Percentiles rank a stretch among this genome's conserved stretches.
phyloP scores from a whole-genome alignment of 2,888 invertebrate species.

The Octonoba sinensis region DNA sequence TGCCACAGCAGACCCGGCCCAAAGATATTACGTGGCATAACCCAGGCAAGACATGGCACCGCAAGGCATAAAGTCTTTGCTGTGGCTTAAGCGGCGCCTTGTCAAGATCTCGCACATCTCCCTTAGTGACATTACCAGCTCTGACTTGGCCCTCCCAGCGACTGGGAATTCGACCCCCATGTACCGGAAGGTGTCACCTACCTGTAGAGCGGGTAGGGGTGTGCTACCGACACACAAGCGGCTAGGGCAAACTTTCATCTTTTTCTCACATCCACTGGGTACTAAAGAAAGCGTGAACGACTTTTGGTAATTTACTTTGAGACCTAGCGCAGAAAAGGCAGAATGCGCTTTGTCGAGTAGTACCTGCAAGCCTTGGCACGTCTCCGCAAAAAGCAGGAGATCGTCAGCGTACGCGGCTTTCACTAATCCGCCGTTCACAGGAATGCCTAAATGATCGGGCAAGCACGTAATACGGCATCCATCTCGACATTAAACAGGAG shows the following conservation, averaged over 20 bases:
- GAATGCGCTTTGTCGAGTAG: background rate
- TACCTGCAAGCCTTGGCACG: background rate
- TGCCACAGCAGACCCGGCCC: no score
- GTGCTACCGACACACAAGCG: no score
- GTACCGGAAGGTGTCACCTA: background rate
- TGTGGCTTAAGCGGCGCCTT: constrained; percentile 6
- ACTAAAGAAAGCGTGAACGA: no score
- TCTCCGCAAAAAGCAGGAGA: constrained; percentile 6
- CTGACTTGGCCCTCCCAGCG: background rate
- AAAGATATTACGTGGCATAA: background rate
- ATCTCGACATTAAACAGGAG: no score
- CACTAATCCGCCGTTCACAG: background rate
- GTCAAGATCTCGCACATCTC: background rate
- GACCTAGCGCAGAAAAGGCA: background rate
- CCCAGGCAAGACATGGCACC: background rate
- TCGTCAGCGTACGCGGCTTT: no score
- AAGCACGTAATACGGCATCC: no score
- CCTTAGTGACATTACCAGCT: background rate
- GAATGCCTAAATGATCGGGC: background rate
- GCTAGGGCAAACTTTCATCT: no score
- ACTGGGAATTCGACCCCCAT: background rate
- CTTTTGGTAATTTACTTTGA: constrained; percentile 1
- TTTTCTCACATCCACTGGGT: no score
- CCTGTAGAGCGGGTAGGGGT: background rate
- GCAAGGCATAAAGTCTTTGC: background rate